These are phyloP conservation scores for Serrognathus titanus DNA, from an alignment of 2,888 invertebrate genomes.

Conservation along the genomic window DNA sequence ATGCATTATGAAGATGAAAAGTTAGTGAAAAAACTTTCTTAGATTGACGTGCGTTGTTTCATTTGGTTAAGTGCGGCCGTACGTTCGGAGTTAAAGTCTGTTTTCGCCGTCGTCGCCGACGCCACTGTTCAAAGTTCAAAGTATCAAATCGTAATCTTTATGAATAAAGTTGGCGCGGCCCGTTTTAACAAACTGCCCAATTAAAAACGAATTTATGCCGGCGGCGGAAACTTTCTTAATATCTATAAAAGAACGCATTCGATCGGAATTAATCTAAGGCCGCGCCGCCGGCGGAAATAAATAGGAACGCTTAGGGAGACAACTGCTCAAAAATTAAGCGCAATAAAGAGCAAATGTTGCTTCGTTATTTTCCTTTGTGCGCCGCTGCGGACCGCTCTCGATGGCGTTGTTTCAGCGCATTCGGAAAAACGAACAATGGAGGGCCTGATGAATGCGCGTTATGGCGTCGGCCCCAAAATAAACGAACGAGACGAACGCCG, in stretches of 20 bases:
- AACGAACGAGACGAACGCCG: too few relatives aligned
- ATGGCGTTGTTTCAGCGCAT: too few relatives aligned
- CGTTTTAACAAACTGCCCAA: constrained; percentile 23
- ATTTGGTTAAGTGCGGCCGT: too few relatives aligned
- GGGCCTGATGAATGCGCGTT: too few relatives aligned
- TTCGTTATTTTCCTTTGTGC: not conserved
- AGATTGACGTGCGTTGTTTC: too few relatives aligned
- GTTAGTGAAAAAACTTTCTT: too few relatives aligned
- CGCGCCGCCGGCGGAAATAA: not conserved
- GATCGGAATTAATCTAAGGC: constrained; percentile 25
- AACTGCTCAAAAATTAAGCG: constrained; percentile 1
- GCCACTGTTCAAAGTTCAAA: constrained; percentile 9
- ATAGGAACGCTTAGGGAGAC: not conserved
- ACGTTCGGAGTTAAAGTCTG: too few relatives aligned
- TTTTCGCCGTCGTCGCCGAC: too few relatives aligned
- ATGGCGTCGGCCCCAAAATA: too few relatives aligned
- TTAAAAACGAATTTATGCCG: constrained; percentile 24
- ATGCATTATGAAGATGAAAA: too few relatives aligned
- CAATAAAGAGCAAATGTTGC: constrained; percentile 3
- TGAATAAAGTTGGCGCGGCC: constrained; percentile 21
- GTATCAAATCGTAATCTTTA: constrained; percentile 25
- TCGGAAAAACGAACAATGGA: too few relatives aligned
- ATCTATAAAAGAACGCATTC: constrained; percentile 24
- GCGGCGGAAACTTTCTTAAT: constrained; percentile 21
- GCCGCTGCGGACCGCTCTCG: not conserved